Base-by-base conservation (phyloP, 2,113 vertebrate species). In the Stercorarius parasiticus region DNA sequence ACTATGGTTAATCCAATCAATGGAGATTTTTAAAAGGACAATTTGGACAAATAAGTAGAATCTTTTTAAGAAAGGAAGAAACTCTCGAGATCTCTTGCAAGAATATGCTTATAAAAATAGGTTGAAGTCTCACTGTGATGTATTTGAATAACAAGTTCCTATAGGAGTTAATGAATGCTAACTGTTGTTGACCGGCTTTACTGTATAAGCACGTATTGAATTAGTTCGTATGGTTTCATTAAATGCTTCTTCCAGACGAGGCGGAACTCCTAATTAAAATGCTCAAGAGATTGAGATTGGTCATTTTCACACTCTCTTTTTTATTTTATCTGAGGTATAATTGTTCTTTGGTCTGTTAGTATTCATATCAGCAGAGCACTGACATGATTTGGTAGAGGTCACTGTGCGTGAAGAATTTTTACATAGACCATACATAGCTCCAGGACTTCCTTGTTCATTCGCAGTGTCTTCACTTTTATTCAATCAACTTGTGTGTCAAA, bases 21-120 rank as follows among this genome's bases (percentile, higher is more conserved):
- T 40, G 12, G 4, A 3, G 12, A 2, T 36, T 84, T 70, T 76
- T 25, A 42, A 82, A 88, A 62, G 13, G 22, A 32, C 10, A 2
- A 0, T 66, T 78, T 30, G 56, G 38, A 9, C 5, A 10, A 58
- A 32, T 2, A 1, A 47, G 47, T 4, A 3, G 36, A 34, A 23
- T 11, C n/a, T 17, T 13, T 38, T 6, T 22, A 29, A 61, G 50
- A 66, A 20, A 40, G 38, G 20, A 64, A 3, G 21, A 47, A 73
- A 30, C 7, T 13, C n/a, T 45, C 18, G 26, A 7, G 8, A 52
- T 34, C 11, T 29, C 32, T 71, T 72, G 29, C 22, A 65, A 5
- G 15, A 25, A 3, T 2, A 8, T 4, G 42, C 27, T 76, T 79
- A 5, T 16, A 5, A 21, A 87, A 66, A 6, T 34, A 19, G 8